Evolutionary conservation across 2,888 invertebrate genomes (phyloP).

Genomic region (Leucophenga montana): DNA sequence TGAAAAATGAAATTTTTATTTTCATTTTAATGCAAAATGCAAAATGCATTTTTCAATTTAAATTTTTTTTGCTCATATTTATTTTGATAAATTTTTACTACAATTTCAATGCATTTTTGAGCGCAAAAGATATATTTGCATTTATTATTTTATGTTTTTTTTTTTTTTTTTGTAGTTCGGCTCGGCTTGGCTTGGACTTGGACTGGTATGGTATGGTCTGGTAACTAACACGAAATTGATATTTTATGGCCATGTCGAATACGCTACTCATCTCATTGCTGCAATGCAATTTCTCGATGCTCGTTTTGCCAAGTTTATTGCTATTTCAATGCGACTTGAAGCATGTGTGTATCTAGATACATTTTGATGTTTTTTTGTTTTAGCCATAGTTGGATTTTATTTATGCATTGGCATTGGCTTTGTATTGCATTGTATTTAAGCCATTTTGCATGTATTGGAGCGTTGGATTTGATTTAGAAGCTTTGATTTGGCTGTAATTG

Average conservation of each 20-base stretch:
- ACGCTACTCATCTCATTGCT: neutral
- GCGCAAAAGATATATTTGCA: slow-evolving; percentile 34
- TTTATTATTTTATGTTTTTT: slow-evolving; percentile 43
- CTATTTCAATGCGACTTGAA: neutral
- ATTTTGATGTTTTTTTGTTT: slow-evolving; percentile 29
- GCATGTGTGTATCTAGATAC: neutral
- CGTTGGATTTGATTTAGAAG: slow-evolving; percentile 48
- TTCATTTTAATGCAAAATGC: slow-evolving; percentile 56
- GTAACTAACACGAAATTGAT: slow-evolving; percentile 61
- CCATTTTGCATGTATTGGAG: slow-evolving; percentile 36
- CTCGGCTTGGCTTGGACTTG: slow-evolving; percentile 56
- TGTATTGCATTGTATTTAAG: slow-evolving; percentile 48
- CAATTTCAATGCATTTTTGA: slow-evolving; percentile 45
- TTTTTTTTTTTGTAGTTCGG: slow-evolving; percentile 42
- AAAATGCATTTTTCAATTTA: slow-evolving; percentile 58
- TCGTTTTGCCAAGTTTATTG: slow-evolving; percentile 17
- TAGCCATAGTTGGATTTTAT: slow-evolving; percentile 48
- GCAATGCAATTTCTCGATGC: neutral
- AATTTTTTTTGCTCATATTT: slow-evolving; percentile 29
- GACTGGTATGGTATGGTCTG: slow-evolving; percentile 45
- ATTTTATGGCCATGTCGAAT: slow-evolving; percentile 59
- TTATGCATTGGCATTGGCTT: slow-evolving; percentile 58
- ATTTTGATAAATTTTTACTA: neutral
- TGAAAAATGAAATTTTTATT: slow-evolving; percentile 34
- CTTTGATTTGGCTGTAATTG: slow-evolving; percentile 49